Conservation (phyloP, 1,140 invertebrate genomes). For the Vanessa tameamea region DNA sequence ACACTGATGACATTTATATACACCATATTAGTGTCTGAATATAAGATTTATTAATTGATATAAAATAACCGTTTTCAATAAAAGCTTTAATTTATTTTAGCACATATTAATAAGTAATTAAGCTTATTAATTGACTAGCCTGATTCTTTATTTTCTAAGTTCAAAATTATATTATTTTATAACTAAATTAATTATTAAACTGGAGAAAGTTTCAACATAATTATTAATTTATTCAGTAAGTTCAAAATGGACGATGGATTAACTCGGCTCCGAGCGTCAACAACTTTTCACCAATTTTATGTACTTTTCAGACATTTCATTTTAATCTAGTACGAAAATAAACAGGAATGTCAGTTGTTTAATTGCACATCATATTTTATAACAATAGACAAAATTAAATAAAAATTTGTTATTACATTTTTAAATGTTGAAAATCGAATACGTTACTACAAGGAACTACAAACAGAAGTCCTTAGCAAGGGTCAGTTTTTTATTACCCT, state of each 20-base stretch:
- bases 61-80: too few relatives aligned
- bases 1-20: too few relatives aligned
- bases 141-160: not conserved
- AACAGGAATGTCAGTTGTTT: too few relatives aligned
- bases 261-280: not conserved
- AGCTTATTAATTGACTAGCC: not conserved
- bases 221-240: slow-evolving; percentile 7
- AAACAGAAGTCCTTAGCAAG: slow-evolving; percentile 21
- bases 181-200: slow-evolving; percentile 1
- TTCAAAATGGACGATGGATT: slow-evolving; percentile 1
- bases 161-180: not conserved
- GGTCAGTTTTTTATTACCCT: slow-evolving; percentile 32
- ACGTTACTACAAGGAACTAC: not conserved
- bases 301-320: not conserved
- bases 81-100: too few relatives aligned
- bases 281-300: slow-evolving; percentile 3
- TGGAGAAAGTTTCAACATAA: slow-evolving; percentile 1
- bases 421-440: not conserved
- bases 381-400: not conserved
- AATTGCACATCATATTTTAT: not conserved
- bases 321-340: too few relatives aligned
- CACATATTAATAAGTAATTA: too few relatives aligned
- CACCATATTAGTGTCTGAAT: too few relatives aligned
- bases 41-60: too few relatives aligned
- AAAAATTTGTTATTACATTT: not conserved